These are phyloP conservation scores for Nymphalis c-album DNA, from an alignment of 2,888 invertebrate genomes.

Conservation along the genomic window DNA sequence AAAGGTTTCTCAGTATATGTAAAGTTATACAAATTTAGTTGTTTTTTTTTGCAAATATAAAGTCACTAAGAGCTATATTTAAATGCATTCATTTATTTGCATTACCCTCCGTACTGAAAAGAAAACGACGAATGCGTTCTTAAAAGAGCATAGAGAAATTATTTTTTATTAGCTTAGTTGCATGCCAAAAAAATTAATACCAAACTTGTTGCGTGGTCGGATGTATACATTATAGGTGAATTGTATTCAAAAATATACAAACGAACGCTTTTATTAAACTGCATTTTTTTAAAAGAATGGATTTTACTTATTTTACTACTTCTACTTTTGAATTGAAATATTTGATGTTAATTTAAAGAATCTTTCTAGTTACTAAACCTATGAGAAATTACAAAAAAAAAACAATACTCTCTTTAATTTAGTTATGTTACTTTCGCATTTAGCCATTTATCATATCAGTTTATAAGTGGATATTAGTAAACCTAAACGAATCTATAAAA, in stretches of 20 bases:
- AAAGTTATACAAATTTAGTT: not conserved
- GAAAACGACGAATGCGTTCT: slow-evolving; percentile 22
- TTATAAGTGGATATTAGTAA: too few relatives aligned
- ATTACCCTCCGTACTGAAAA: slow-evolving; percentile 25
- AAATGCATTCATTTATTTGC: slow-evolving; percentile 29
- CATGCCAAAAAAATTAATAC: slow-evolving; percentile 40
- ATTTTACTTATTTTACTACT: not conserved
- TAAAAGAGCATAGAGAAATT: slow-evolving; percentile 34
- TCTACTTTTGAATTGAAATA: too few relatives aligned
- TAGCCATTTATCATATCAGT: too few relatives aligned
- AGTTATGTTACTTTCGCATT: too few relatives aligned
- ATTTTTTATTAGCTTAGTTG: slow-evolving; percentile 32
- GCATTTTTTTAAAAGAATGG: too few relatives aligned
- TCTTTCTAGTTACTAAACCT: too few relatives aligned
- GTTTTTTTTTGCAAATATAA: slow-evolving; percentile 15
- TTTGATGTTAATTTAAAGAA: too few relatives aligned
- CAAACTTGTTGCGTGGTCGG: slow-evolving; percentile 37
- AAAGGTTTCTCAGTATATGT: not conserved
- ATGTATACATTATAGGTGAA: slow-evolving; percentile 17
- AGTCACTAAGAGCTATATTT: slow-evolving; percentile 27
- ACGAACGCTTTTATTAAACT: too few relatives aligned
- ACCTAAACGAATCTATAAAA: too few relatives aligned
- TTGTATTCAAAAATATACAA: not conserved
- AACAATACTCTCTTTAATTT: too few relatives aligned
- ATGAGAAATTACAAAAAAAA: too few relatives aligned